phyloP scores from a whole-genome alignment of 2,113 vertebrate genomes.

The Plecotus auritus region DNA sequence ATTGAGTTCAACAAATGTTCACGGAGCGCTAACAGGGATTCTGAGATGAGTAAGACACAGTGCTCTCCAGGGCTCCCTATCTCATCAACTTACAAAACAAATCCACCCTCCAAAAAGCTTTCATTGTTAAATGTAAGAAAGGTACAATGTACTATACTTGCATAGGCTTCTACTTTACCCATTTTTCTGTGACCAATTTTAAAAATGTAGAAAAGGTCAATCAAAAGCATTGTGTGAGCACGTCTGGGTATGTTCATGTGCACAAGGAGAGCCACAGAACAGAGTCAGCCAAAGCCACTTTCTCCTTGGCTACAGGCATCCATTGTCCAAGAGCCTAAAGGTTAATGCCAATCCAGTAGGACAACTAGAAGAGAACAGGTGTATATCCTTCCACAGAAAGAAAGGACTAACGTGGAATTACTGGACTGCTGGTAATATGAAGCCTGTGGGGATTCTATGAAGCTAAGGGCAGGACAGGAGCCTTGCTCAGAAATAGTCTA shows the following conservation, averaged over 20 bases:
- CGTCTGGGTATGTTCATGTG: too few species aligned
- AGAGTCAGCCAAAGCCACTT: neutral
- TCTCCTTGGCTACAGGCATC: neutral
- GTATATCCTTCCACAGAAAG: neutral
- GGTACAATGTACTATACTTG: neutral
- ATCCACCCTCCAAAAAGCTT: neutral
- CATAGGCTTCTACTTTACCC: neutral
- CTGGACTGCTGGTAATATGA: neutral
- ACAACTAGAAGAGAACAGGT: neutral
- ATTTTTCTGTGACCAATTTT: neutral
- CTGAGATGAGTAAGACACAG: neutral
- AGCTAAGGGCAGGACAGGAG: neutral
- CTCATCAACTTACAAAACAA: neutral
- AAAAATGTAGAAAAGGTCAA: neutral
- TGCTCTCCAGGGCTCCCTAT: neutral
- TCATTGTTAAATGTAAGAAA: neutral
- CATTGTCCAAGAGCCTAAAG: neutral
- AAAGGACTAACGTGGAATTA: neutral
- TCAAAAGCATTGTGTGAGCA: neutral
- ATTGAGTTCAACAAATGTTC: neutral
- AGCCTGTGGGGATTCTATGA: neutral
- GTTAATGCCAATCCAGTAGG: neutral
- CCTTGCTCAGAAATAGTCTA: neutral
- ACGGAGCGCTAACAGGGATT: neutral
- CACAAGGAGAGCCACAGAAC: neutral